Conservation (phyloP, 2,797 vertebrate genomes). For the Phalloptychus januarius region DNA sequence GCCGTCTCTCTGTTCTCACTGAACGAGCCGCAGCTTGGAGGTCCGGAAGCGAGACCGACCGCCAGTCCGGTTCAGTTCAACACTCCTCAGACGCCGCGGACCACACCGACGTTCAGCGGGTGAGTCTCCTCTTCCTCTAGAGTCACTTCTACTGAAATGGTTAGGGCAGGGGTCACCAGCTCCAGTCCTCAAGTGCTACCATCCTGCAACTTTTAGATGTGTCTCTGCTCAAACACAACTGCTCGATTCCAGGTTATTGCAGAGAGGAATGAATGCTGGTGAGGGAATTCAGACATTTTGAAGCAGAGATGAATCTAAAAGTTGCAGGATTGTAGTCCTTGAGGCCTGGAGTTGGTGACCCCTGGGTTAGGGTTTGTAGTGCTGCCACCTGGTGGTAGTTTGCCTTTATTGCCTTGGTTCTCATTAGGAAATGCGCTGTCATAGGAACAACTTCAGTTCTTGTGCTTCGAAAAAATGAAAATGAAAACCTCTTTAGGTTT, state of each 20-base stretch:
- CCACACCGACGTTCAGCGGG: conserved; percentile 87
- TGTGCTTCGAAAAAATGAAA: not conserved
- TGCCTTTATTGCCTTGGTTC: not conserved
- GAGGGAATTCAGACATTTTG: too few relatives aligned
- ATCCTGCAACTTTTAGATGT: too few relatives aligned
- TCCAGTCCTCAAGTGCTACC: too few relatives aligned
- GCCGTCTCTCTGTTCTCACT: conserved; percentile 90
- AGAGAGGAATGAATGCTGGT: too few relatives aligned
- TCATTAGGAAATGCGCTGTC: not conserved
- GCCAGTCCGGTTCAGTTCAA: conserved; percentile 85
- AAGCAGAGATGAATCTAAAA: too few relatives aligned
- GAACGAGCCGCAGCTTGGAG: conserved; percentile 79
- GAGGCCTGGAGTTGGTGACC: too few relatives aligned
- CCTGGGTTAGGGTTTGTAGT: not conserved
- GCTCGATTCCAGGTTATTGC: too few relatives aligned
- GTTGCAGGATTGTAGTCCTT: too few relatives aligned
- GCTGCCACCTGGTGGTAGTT: conserved; percentile 53
- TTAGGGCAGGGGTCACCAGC: too few relatives aligned
- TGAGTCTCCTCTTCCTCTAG: conserved; percentile 34
- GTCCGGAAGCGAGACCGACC: conserved; percentile 75
- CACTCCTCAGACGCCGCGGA: conserved; percentile 86
- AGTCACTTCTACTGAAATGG: not conserved
- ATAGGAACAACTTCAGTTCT: not conserved
- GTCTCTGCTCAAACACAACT: too few relatives aligned
- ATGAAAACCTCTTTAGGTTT: not conserved